These are phyloP conservation scores for Cephalophus harveyi DNA, from an alignment of 2,113 vertebrate genomes.

Conservation along the genomic window DNA sequence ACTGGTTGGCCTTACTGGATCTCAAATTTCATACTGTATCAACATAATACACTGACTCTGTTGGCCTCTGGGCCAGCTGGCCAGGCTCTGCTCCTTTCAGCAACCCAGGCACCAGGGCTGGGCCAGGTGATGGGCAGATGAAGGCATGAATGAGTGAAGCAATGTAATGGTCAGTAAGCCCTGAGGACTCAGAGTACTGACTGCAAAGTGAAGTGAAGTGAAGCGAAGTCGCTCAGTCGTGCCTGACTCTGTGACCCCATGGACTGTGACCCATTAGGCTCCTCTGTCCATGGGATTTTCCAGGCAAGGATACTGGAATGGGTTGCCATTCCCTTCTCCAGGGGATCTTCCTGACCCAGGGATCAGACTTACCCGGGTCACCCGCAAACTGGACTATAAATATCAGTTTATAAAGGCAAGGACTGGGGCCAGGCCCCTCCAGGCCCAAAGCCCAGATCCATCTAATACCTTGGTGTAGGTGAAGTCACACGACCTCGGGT, in stretches of 20 bases:
- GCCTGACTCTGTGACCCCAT: background rate
- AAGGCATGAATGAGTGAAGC: accelerated
- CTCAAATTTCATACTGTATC: background rate
- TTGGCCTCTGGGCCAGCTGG: too few species aligned
- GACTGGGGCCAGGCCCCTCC: accelerated
- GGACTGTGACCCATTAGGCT: background rate
- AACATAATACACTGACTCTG: background rate
- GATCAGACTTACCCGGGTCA: background rate
- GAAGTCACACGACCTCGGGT: accelerated
- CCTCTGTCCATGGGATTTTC: background rate
- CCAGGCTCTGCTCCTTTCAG: background rate
- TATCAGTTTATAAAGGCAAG: accelerated
- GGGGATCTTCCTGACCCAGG: background rate
- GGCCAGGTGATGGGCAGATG: background rate
- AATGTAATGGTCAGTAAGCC: accelerated
- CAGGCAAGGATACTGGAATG: background rate
- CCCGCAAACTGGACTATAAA: background rate
- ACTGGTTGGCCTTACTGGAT: background rate
- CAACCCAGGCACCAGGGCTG: background rate
- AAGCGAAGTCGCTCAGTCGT: background rate
- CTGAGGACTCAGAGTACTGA: background rate
- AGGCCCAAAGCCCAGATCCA: background rate
- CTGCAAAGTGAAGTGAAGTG: background rate
- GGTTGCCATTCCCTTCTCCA: background rate
- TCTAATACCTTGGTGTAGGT: accelerated